Conservation (phyloP, 2,113 vertebrate genomes). For the Campylomormyrus numenius region DNA sequence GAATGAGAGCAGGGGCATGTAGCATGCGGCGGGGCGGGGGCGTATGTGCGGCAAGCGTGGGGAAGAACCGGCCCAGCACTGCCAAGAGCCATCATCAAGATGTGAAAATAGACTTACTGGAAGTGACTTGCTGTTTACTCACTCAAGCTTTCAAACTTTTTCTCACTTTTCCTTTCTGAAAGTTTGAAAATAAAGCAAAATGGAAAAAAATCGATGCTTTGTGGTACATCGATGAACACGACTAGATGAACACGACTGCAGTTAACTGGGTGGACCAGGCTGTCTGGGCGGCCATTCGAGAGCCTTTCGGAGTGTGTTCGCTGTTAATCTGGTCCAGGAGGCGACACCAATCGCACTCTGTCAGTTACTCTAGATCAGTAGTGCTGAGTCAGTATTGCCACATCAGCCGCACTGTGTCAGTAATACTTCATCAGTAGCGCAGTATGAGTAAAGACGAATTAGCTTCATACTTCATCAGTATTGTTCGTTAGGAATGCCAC, state of each 20-base stretch:
- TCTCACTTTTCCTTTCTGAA: slow-evolving; percentile 6
- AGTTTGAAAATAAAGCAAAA: background rate
- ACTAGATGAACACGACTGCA: background rate
- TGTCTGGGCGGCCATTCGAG: background rate
- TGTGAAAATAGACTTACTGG: slow-evolving; percentile 22
- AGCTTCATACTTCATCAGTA: background rate
- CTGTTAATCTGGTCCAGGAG: background rate
- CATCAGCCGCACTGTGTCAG: background rate
- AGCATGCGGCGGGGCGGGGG: background rate
- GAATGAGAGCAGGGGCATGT: slow-evolving; percentile 6
- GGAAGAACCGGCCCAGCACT: slow-evolving; percentile 6
- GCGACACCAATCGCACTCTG: background rate
- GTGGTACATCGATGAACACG: background rate
- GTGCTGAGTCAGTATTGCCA: background rate
- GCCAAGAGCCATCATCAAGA: background rate
- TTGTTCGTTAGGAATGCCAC: background rate
- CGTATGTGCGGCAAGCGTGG: background rate
- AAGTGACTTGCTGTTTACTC: slow-evolving; percentile 12
- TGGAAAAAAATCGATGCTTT: background rate
- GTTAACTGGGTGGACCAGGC: background rate
- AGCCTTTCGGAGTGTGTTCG: background rate
- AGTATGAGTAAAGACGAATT: background rate
- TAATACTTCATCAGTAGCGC: background rate
- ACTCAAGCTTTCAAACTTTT: slow-evolving; percentile 7
- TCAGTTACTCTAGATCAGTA: background rate